Conservation (phyloP, 2,113 vertebrate genomes). For the Pyxicephalus adspersus region DNA sequence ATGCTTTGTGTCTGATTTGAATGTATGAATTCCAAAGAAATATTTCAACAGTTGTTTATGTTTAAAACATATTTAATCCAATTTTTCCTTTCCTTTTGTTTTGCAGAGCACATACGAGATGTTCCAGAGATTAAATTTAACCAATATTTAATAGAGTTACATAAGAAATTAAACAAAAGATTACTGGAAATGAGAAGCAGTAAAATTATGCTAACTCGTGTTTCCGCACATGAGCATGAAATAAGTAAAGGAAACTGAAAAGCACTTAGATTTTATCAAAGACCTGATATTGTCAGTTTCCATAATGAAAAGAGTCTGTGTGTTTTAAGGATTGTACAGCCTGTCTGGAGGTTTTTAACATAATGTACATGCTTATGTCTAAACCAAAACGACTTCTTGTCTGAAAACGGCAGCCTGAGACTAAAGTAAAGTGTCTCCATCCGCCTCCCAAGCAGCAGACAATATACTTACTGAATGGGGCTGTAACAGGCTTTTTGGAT, state of each 20-base stretch:
- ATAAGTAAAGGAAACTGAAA: constrained; percentile 34
- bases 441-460: background rate
- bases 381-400: constrained; percentile 36
- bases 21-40: too few species aligned
- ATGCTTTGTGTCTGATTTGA: too few species aligned
- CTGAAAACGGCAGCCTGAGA: constrained; percentile 33
- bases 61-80: too few species aligned
- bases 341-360: constrained; percentile 42
- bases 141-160: background rate
- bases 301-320: constrained; percentile 44
- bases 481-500: background rate
- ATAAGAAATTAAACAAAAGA: background rate
- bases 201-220: background rate
- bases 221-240: constrained; percentile 4
- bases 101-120: background rate
- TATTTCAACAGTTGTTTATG: too few species aligned
- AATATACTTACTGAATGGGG: background rate
- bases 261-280: constrained; percentile 43
- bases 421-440: constrained; percentile 21
- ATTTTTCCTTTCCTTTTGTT: background rate
- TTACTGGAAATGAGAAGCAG: constrained; percentile 8
- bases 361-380: constrained; percentile 28
- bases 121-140: background rate
- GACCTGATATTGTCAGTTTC: constrained; percentile 51
- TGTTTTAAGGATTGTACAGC: constrained; percentile 34